Base-by-base conservation (phyloP, 2,888 invertebrate genomes). In the Mycalesis mineus region DNA sequence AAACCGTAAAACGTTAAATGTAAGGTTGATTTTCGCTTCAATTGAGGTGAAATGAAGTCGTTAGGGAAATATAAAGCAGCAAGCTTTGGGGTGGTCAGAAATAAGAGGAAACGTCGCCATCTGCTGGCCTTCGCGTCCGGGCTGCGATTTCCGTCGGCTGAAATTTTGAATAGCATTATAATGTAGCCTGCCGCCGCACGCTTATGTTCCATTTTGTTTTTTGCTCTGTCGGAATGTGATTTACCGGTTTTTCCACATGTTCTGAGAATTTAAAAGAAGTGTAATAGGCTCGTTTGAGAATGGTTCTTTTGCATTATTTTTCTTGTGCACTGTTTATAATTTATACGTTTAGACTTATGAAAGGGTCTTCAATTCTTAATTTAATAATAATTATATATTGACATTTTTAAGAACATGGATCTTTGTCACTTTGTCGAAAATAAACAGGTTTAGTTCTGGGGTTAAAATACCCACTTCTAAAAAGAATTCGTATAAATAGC, bases 61-160 rank as follows among this genome's bases (percentile, higher is more conserved):
- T 60, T 68, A 58, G 60, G 66, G 67, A 68, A 53, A 67, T 71
- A 70, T 73, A 75, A 78, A 78, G 74, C 74, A 75, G 68, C 75
- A 72, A 81, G 82, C 83, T 84, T 81, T 84, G 82, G 82, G 72
- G 78, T 73, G 85, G 83, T 84, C 82, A 82, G 81, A 80, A 86
- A 86, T 85, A 85, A 87, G 84, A 87, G 84, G 81, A 86, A 76
- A 73, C 72, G 68, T 74, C 78, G 83, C 79, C 87, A 87, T 84
- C 84, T 87, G 87, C 71, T 72, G 79, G 66, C 65, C 74, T 73
- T 76, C 73, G 74, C 77, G 75, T 77, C 75, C 78, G 78, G 72
- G 67, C 69, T 69, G 72, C 71, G 74, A 79, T 78, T 81, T 85
- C 79, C 83, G 80, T 61, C 60, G 66, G 80, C 61, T 48, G 80